Base-by-base conservation (phyloP, 2,797 vertebrate species). In the Macropus fuliginosus region DNA sequence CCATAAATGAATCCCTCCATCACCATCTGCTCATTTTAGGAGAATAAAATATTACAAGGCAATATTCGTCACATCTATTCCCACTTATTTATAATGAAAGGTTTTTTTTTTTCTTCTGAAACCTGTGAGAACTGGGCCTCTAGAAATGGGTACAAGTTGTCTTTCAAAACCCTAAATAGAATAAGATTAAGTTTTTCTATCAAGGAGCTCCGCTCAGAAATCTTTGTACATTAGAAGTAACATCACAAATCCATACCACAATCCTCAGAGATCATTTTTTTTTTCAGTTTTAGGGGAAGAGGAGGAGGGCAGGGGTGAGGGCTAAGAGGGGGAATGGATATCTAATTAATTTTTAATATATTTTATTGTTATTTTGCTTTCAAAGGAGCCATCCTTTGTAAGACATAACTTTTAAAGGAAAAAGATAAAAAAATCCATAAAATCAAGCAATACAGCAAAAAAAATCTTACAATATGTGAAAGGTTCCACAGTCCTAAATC, bases 21-120 rank as follows among this genome's bases (percentile, higher is more conserved):
- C n/a, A 56, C 96, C 97, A 96, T 97, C 97, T 98, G 97, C 92
- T 98, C 95, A 52, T 54, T 94, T 96, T 95, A 91, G 50, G 56
- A 91, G 91, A 90, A 94, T 93, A 94, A 97, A 96, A 96, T 93
- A 96, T 91, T 95, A 81, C 66, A 96, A 97, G 56, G 50, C 50
- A 29, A 56, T 94, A 59, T 55, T 91, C 92, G 24, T 93, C 50
- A 91, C 55, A 56, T 54, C 46, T 55, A 94, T 94, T 89, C 93
- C 55, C 89, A 93, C 57, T 59, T 92, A 90, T 90, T 50, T 94
- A n/a, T 91, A 97, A 94, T 93, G 91, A 66, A 96, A 96, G 54
- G 52, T 0, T 11, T 89, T 94, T 92, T 40, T 92, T 50, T 92
- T 54, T 11, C 62, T 91, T 95, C 94, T 95, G 59, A 94, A 95